Evolutionary conservation across 2,797 vertebrate species (phyloP).

Genomic region (Melopsittacus undulatus): DNA sequence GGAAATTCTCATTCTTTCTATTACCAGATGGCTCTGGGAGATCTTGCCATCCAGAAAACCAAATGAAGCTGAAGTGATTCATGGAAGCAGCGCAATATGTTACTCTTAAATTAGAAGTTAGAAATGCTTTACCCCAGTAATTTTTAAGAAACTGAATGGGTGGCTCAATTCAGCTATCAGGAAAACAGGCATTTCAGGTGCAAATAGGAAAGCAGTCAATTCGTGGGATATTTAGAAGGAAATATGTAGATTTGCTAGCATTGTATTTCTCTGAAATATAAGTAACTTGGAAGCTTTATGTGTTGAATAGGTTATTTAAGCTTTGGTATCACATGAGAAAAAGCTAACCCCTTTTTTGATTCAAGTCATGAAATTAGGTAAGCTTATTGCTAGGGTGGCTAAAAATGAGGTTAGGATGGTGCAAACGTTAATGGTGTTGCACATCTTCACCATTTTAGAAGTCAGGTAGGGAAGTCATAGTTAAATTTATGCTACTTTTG

Average conservation of each 20-base stretch:
- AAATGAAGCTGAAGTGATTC: not conserved
- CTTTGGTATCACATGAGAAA: not conserved
- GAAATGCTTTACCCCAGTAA: not conserved
- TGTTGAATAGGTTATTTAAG: not conserved
- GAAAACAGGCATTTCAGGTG: not conserved
- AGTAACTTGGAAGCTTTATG: not conserved
- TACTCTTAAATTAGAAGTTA: not conserved
- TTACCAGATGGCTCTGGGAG: not conserved
- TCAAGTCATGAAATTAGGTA: not conserved
- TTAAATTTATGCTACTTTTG: not conserved
- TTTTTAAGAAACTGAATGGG: not conserved
- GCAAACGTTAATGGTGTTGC: not conserved
- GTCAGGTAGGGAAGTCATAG: not conserved
- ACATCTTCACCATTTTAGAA: not conserved
- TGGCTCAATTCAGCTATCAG: not conserved
- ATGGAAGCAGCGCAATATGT: not conserved
- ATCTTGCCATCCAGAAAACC: not conserved
- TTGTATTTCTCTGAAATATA: not conserved
- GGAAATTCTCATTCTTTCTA: not conserved
- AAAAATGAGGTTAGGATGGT: not conserved
- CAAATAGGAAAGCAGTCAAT: not conserved
- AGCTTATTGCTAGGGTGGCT: not conserved
- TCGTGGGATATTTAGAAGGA: not conserved
- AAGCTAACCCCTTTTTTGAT: not conserved
- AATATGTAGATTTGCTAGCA: not conserved